These are phyloP conservation scores for Frieseomelitta varia DNA, from an alignment of 1,140 invertebrate species.

Conservation along the genomic window DNA sequence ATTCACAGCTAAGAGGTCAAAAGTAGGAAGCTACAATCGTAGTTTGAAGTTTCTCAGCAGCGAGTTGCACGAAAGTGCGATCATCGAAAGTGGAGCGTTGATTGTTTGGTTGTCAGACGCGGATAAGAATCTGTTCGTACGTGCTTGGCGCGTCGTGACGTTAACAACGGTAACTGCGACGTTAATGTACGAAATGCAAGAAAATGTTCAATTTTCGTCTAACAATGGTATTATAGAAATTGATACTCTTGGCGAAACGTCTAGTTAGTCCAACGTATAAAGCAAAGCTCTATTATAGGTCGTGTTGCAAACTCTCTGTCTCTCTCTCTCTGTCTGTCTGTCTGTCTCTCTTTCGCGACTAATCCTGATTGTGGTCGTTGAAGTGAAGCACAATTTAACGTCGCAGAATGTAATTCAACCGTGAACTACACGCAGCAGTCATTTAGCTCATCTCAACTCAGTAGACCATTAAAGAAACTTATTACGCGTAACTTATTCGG, in stretches of 20 bases:
- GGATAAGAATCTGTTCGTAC: no score
- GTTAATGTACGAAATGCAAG: no score
- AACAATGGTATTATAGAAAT: background rate
- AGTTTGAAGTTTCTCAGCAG: no score
- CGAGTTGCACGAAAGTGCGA: no score
- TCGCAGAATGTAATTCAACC: background rate
- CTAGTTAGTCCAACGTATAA: background rate
- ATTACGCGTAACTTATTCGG: background rate
- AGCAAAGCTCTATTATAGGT: background rate
- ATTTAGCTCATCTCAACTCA: no score
- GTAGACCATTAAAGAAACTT: background rate
- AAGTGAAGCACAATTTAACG: constrained; percentile 1
- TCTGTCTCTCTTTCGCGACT: background rate
- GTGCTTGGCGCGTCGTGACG: no score
- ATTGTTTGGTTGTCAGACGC: no score
- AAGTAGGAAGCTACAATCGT: no score
- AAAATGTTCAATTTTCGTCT: no score
- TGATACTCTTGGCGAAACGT: constrained; percentile 7
- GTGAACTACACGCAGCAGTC: background rate
- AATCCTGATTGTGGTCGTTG: constrained; percentile 5
- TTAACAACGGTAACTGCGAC: no score
- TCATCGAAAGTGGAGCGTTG: no score
- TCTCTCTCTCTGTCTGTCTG: background rate
- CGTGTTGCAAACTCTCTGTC: background rate
- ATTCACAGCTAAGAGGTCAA: no score